A percentile compares a stretch with the other conserved stretches of the same genome.
phyloP scores from a whole-genome alignment of 2,113 vertebrate species.

The Pseudopipra pipra region DNA sequence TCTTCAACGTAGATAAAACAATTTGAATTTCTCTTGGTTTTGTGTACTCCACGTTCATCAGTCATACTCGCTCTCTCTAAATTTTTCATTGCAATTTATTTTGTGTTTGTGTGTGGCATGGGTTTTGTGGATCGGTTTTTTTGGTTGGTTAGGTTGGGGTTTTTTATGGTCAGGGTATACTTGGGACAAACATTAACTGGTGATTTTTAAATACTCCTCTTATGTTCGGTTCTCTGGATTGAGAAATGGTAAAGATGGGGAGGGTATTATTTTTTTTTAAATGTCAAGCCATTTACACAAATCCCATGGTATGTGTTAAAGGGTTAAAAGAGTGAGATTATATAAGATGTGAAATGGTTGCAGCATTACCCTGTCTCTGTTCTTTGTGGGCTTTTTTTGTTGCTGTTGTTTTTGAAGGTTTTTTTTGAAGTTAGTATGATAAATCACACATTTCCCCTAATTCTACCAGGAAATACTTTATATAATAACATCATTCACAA shows the following conservation, averaged over 20 bases:
- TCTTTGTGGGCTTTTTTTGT: not conserved
- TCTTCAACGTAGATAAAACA: not conserved
- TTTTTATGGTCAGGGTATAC: not conserved
- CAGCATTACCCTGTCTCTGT: not conserved
- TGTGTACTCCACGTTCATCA: not conserved
- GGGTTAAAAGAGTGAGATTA: not conserved
- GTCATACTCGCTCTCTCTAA: not conserved
- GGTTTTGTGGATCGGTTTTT: not conserved
- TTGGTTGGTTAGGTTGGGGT: not conserved
- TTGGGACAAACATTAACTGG: not conserved
- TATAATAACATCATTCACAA: not conserved
- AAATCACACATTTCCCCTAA: not conserved
- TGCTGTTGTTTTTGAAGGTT: rapidly evolving
- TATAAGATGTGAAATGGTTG: not conserved
- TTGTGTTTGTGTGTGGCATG: not conserved
- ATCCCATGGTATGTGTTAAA: not conserved
- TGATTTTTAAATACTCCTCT: not conserved
- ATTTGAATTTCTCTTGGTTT: not conserved
- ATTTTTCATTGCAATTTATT: not conserved
- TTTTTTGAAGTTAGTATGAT: not conserved
- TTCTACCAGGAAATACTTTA: not conserved
- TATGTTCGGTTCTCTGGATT: not conserved
- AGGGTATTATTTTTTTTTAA: not conserved
- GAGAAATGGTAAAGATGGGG: not conserved
- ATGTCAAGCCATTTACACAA: not conserved